Percentiles rank a stretch among this genome's conserved stretches.
Conservation (phyloP, 2,888 invertebrate genomes). For the Drosophila buzzatii region DNA sequence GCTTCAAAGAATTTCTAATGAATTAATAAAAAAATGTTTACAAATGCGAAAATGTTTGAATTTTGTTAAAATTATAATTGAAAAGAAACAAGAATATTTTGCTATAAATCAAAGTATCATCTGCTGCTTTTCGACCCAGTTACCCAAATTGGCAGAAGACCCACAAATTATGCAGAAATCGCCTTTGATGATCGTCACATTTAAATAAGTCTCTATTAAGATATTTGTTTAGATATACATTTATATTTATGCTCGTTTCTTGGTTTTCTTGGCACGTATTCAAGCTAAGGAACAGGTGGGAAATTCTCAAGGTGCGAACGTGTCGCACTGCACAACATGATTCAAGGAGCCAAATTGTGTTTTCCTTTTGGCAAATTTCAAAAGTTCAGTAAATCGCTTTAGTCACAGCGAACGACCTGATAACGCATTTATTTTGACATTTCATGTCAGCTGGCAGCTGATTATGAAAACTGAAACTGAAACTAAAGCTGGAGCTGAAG, state of each 20-base stretch:
- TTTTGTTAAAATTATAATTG: constrained; percentile 7
- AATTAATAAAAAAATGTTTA: background rate
- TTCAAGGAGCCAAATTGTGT: constrained; percentile 5
- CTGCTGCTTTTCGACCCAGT: constrained; percentile 42
- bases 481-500: background rate
- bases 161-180: constrained; percentile 62
- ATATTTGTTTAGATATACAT: constrained; percentile 5
- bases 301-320: constrained; percentile 62
- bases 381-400: constrained; percentile 48
- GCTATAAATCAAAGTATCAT: constrained; percentile 33
- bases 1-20: constrained; percentile 48
- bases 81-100: constrained; percentile 5
- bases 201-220: constrained; percentile 12
- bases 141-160: constrained; percentile 40
- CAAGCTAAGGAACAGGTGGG: constrained; percentile 37
- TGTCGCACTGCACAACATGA: constrained; percentile 26
- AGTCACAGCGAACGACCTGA: constrained; percentile 47
- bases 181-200: constrained; percentile 29
- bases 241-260: constrained; percentile 15
- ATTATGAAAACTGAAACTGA: constrained; percentile 53
- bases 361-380: constrained; percentile 34
- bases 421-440: constrained; percentile 44
- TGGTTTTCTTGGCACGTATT: constrained; percentile 67
- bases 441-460: constrained; percentile 42
- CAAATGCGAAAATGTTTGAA: constrained; percentile 43